These are phyloP conservation scores for Calliopum simillimum DNA, from an alignment of 2,888 invertebrate species.

Conservation along the genomic window DNA sequence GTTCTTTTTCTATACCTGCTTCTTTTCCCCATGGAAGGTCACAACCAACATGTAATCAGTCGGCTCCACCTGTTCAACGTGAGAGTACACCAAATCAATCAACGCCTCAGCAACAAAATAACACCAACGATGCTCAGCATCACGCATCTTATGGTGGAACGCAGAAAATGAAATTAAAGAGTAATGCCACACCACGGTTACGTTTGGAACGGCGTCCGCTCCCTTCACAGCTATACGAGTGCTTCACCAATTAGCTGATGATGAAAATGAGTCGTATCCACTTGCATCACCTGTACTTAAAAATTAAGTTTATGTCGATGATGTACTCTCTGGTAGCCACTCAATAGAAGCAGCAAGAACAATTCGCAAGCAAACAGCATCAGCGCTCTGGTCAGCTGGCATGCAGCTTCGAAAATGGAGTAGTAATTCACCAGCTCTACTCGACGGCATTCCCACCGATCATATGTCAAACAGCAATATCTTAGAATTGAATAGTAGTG, in stretches of 20 bases:
- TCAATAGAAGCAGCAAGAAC: background rate
- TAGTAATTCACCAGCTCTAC: background rate
- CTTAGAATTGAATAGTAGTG: background rate
- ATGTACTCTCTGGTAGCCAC: background rate
- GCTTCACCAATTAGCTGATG: conserved; percentile 23
- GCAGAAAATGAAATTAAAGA: conserved; percentile 4
- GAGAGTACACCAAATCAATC: background rate
- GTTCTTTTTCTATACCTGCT: background rate
- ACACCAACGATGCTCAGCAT: conserved; percentile 14
- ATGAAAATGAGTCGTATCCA: conserved; percentile 17
- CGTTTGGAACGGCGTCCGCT: conserved; percentile 28
- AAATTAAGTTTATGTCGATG: background rate
- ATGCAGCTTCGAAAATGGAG: conserved; percentile 15
- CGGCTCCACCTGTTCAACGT: background rate
- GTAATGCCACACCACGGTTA: conserved; percentile 29
- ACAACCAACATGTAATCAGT: background rate
- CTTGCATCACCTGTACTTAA: conserved; percentile 16
- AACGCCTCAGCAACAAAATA: background rate
- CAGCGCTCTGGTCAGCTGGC: background rate
- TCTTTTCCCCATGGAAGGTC: background rate
- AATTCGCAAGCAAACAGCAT: background rate
- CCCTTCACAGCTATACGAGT: conserved; percentile 22
- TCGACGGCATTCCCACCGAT: background rate
- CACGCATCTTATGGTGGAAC: conserved; percentile 32
- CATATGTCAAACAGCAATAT: background rate